Conservation (phyloP, 1,140 invertebrate genomes). For the Drosophila navojoa region DNA sequence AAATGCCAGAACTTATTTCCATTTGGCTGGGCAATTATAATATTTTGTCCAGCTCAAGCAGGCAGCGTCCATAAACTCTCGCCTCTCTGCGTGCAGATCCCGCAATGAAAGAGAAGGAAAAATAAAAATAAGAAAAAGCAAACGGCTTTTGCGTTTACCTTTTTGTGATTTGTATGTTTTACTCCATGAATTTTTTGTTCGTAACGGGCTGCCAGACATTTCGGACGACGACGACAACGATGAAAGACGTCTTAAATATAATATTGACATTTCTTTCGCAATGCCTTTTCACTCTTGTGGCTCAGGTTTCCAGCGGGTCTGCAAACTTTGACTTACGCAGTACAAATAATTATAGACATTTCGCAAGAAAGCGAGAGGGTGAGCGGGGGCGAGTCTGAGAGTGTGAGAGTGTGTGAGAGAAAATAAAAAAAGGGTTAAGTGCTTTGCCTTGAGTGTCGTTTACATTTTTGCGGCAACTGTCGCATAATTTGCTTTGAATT, state of each 20-base stretch:
- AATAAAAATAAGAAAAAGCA: constrained; percentile 10
- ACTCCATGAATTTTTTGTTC: constrained; percentile 61
- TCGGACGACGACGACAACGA: constrained; percentile 5
- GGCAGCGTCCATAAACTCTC: constrained; percentile 28
- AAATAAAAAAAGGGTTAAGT: constrained; percentile 72
- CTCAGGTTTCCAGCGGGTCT: constrained; percentile 46
- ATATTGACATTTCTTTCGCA: constrained; percentile 79
- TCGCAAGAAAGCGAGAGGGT: neutral
- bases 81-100: neutral
- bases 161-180: constrained; percentile 80
- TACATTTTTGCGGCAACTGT: constrained; percentile 71
- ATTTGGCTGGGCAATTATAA: constrained; percentile 81
- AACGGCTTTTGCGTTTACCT: constrained; percentile 74
- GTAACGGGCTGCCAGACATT: constrained; percentile 48
- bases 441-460: constrained; percentile 67
- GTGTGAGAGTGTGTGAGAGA: neutral
- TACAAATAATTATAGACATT: constrained; percentile 80
- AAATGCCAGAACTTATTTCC: constrained; percentile 80
- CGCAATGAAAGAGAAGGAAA: constrained; percentile 9
- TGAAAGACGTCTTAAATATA: constrained; percentile 76
- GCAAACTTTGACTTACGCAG: constrained; percentile 78
- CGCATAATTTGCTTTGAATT: constrained; percentile 82
- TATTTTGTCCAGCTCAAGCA: constrained; percentile 55
- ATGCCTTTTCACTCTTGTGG: constrained; percentile 27
- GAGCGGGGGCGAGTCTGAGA: neutral